phyloP scores from a whole-genome alignment of 2,888 invertebrate genomes.

The Lochmaea capreae region DNA sequence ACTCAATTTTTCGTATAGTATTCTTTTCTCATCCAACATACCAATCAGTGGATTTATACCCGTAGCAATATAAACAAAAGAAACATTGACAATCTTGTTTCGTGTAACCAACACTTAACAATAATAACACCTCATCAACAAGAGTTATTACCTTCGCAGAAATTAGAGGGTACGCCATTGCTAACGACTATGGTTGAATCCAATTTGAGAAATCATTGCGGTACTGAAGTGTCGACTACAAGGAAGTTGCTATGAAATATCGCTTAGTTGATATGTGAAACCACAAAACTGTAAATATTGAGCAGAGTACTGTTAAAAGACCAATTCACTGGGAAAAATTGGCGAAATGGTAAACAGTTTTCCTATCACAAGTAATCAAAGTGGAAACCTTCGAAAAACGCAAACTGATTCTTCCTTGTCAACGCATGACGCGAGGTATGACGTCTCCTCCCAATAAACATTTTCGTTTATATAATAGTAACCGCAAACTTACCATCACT shows the following conservation, averaged over 20 bases:
- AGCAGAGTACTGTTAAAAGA: too few species aligned
- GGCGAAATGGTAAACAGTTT: too few species aligned
- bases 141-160: slow-evolving; percentile 33
- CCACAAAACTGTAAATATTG: too few species aligned
- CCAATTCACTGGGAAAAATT: too few species aligned
- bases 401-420: too few species aligned
- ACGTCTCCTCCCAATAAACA: too few species aligned
- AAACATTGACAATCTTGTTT: slow-evolving; percentile 20
- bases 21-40: slow-evolving; percentile 10
- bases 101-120: slow-evolving; percentile 23
- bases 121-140: slow-evolving; percentile 33
- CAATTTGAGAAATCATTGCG: slow-evolving; percentile 4
- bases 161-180: slow-evolving; percentile 45
- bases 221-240: neutral
- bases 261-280: too few species aligned
- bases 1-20: slow-evolving; percentile 2
- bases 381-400: too few species aligned
- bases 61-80: slow-evolving; percentile 23
- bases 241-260: neutral
- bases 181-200: slow-evolving; percentile 20
- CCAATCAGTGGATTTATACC: slow-evolving; percentile 16
- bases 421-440: too few species aligned
- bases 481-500: too few species aligned
- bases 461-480: too few species aligned
- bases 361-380: too few species aligned